Conservation (phyloP, 2,888 invertebrate genomes). For the Bugula neritina region DNA sequence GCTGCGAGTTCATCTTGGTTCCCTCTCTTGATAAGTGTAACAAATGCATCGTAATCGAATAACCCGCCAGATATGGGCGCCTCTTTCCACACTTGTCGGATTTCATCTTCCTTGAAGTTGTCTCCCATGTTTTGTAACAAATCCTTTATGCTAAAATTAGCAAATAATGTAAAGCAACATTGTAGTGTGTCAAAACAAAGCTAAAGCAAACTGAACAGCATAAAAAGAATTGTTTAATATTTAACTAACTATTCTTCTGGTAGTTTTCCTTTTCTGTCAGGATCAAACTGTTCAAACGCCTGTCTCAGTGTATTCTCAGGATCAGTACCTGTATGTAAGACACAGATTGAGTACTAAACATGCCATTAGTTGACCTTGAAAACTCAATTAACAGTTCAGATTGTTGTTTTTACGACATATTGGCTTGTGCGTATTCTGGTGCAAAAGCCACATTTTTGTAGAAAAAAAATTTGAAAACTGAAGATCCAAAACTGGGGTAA, state of each 20-base stretch:
- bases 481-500: too few species aligned
- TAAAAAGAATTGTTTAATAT: too few species aligned
- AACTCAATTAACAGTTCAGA: too few species aligned
- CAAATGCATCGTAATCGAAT: conserved; percentile 56
- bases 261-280: conserved; percentile 53
- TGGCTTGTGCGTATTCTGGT: too few species aligned
- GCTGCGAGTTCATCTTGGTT: conserved; percentile 48
- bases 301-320: conserved; percentile 56
- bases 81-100: conserved; percentile 53
- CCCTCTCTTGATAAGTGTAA: conserved; percentile 56
- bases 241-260: conserved; percentile 54
- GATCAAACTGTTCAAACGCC: conserved; percentile 58
- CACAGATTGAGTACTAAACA: too few species aligned
- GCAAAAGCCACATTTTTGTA: too few species aligned
- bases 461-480: too few species aligned
- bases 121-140: conserved; percentile 54
- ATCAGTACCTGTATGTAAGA: conserved; percentile 56
- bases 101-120: conserved; percentile 52
- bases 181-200: too few species aligned
- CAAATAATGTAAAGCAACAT: too few species aligned
- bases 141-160: conserved; percentile 50
- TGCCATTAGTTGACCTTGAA: too few species aligned
- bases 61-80: conserved; percentile 55
- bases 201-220: too few species aligned
- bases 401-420: too few species aligned